A percentile compares a stretch with the other conserved stretches of the same genome.
Evolutionary conservation across 1,140 invertebrate genomes (phyloP).

Genomic region (Zophobas atratus): DNA sequence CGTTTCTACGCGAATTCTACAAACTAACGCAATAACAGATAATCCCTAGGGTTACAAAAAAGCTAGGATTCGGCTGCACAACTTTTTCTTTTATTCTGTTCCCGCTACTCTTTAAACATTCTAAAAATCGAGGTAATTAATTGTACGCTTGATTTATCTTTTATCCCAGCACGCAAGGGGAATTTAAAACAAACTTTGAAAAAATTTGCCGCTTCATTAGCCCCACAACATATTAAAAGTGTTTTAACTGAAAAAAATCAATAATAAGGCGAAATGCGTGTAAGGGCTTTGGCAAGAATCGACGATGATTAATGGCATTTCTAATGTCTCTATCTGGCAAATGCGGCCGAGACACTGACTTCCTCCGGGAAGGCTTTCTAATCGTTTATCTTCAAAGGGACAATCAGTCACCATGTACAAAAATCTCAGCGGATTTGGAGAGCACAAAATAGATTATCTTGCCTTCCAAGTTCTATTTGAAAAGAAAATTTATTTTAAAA

Average conservation of each 20-base stretch:
- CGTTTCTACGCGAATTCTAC: slow-evolving; percentile 24
- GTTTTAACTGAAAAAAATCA: slow-evolving; percentile 29
- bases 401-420: slow-evolving; percentile 36
- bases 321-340: slow-evolving; percentile 38
- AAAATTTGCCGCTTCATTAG: slow-evolving; percentile 47
- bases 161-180: slow-evolving; percentile 12
- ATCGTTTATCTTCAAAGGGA: slow-evolving; percentile 36
- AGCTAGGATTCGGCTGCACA: not conserved
- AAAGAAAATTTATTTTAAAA: no score
- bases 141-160: slow-evolving; percentile 30
- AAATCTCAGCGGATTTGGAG: slow-evolving; percentile 27
- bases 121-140: slow-evolving; percentile 22
- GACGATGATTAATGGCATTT: slow-evolving; percentile 36
- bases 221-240: slow-evolving; percentile 21
- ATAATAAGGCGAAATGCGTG: slow-evolving; percentile 22
- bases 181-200: slow-evolving; percentile 28
- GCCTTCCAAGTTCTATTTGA: no score
- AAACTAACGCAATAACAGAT: slow-evolving; percentile 40
- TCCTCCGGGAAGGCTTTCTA: slow-evolving; percentile 14
- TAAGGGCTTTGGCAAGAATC: slow-evolving; percentile 2
- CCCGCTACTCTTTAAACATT: not conserved
- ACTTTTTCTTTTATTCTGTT: slow-evolving; percentile 19
- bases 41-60: slow-evolving; percentile 30
- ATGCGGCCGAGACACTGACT: slow-evolving; percentile 22
- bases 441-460: slow-evolving; percentile 21